These are phyloP conservation scores for Oppia nitens DNA, from an alignment of 1,140 invertebrate species.

Conservation along the genomic window DNA sequence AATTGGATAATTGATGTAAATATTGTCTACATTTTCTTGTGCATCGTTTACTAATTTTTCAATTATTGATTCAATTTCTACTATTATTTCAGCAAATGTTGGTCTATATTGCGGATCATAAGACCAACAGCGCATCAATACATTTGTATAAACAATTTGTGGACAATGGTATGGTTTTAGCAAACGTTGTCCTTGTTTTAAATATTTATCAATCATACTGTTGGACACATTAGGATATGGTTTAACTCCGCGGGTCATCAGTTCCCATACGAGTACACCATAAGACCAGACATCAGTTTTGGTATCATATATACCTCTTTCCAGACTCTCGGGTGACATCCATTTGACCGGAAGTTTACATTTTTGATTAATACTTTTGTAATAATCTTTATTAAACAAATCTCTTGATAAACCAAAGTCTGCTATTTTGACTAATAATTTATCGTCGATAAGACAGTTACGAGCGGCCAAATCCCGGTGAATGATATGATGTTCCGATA, in stretches of 20 bases:
- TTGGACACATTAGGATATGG: slow-evolving; percentile 45
- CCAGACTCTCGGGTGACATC: slow-evolving; percentile 93
- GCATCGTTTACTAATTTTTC: too few species aligned
- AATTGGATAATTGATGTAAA: too few species aligned
- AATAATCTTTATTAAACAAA: slow-evolving; percentile 21
- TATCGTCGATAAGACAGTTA: slow-evolving; percentile 61
- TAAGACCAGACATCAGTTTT: slow-evolving; percentile 67
- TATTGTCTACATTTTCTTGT: too few species aligned
- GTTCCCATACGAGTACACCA: slow-evolving; percentile 62
- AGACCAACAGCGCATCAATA: slow-evolving; percentile 63
- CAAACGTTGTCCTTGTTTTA: slow-evolving; percentile 47
- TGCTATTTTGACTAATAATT: slow-evolving; percentile 62
- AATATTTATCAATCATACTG: slow-evolving; percentile 43
- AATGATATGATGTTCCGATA: slow-evolving; percentile 58
- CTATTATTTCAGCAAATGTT: slow-evolving; percentile 18
- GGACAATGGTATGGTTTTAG: slow-evolving; percentile 41
- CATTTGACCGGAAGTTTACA: slow-evolving; percentile 86
- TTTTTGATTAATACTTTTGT: slow-evolving; percentile 69
- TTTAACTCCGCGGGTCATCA: slow-evolving; percentile 55
- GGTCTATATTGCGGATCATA: slow-evolving; percentile 56
- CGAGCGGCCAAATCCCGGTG: slow-evolving; percentile 61
- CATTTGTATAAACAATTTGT: slow-evolving; percentile 15
- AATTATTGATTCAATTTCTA: too few species aligned
- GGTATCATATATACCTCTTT: slow-evolving; percentile 32
- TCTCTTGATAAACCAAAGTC: slow-evolving; percentile 58